Evolutionary conservation across 2,888 invertebrate species (phyloP).

Genomic region (Caenorhabditis parvicauda): DNA sequence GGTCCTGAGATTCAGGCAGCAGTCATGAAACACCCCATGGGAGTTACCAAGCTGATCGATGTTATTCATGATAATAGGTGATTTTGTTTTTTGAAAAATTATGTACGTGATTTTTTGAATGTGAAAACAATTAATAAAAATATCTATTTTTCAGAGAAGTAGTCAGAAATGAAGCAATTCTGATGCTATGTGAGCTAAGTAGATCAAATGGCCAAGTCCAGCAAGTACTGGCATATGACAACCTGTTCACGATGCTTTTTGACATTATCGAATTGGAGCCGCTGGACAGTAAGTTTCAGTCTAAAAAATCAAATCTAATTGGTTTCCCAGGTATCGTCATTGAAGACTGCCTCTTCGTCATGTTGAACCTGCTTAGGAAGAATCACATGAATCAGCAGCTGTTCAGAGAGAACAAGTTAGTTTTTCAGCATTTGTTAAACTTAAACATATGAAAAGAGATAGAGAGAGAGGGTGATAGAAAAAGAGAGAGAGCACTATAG

Average conservation of each 20-base stretch:
- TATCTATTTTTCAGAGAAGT: constrained; percentile 25
- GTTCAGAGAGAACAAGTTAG: constrained; percentile 76
- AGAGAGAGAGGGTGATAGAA: too few species aligned
- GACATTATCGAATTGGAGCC: constrained; percentile 90
- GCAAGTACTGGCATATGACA: constrained; percentile 98
- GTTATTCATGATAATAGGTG: constrained; percentile 87
- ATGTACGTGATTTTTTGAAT: neutral
- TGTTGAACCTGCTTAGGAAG: constrained; percentile 87
- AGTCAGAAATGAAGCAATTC: constrained; percentile 70
- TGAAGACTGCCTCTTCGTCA: constrained; percentile 89
- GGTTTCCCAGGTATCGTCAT: constrained; percentile 79
- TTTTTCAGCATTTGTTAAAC: neutral
- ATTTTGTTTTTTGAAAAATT: constrained; percentile 67
- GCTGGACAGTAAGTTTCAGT: constrained; percentile 71
- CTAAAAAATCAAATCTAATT: neutral
- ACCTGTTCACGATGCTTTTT: constrained; percentile 90
- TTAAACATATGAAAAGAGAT: too few species aligned
- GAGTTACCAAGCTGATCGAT: constrained; percentile 95
- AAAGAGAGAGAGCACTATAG: too few species aligned
- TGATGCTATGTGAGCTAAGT: constrained; percentile 86
- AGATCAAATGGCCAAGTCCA: constrained; percentile 86
- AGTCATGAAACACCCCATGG: constrained; percentile 73
- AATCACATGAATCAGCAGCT: constrained; percentile 97
- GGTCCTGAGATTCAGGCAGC: constrained; percentile 69
- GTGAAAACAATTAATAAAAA: constrained; percentile 1